Base-by-base conservation (phyloP, 2,797 vertebrate genomes). In the Monodelphis domestica region DNA sequence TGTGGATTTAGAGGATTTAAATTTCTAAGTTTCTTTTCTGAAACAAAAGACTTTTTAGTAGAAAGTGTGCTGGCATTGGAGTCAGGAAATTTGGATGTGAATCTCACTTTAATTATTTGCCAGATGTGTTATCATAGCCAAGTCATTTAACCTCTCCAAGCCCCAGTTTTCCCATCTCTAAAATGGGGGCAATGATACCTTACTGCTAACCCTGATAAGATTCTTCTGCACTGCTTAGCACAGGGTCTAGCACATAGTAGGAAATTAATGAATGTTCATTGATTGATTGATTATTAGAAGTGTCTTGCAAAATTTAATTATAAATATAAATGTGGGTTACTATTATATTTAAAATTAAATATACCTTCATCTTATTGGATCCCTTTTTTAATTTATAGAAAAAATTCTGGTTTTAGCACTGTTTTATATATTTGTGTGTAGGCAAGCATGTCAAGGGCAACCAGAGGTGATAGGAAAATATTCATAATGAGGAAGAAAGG, bases 331-430 rank as follows among this genome's bases (percentile, higher is more conserved):
- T 78, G 6, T 38, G n/a, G 1, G 0, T 45, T 26, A 38, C 17
- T n/a, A 78, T 26, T 45, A 50, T 50, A 84, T 84, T 84, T 45
- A 53, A n/a, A 88, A 6, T 3, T 6, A 53, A 53, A 53, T 24
- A 3, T 28, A 53, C 29, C 51, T 52, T 45, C 4, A 30, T 2
- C 30, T 87, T 52, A 50, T 30, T 50, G 11, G 12, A 51, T 30
- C 15, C 7, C 3, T n/a, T n/a, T 88, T 30, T 88, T 88, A 14
- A 52, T 53, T 88, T 88, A 88, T 5, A 88, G 51, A 88, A 88
- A 53, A 94, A 51, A 24, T 94, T 94, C 53, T 53, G 9, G 33
- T 88, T 93, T 89, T 38, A 88, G 29, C 95, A 38, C 2, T 45
- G 12, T 52, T 88, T 88, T 53, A 1, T 26, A 53, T 53, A 51